Base-by-base conservation (phyloP, 2,113 vertebrate species). In the Pteropus alecto region DNA sequence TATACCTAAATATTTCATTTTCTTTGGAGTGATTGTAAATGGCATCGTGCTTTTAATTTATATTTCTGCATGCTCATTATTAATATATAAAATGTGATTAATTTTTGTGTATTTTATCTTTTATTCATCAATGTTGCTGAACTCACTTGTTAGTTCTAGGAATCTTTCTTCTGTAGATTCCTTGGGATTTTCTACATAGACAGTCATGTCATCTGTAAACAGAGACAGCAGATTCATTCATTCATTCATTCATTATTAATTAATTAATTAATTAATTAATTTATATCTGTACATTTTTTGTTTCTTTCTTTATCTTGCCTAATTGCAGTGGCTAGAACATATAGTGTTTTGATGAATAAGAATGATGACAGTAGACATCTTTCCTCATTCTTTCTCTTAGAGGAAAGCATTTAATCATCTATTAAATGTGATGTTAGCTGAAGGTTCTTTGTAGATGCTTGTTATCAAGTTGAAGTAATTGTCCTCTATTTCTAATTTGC, bases 61-160 rank as follows among this genome's bases (percentile, higher is more conserved):
- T 87, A 46, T 92, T 94, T 94, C 51, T 74, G 5, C 38, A 56
- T 90, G 15, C 68, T 94, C 56, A 82, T 74, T 70, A 65, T 77
- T 91, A 74, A n/a, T 88, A 60, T 46, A 56, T 84, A 92, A 92
- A 87, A 79, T 73, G 56, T 48, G 26, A 61, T 48, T 89, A 58
- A 76, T 85, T 95, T 88, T 93, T 95, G 22, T 82, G 26, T 78
- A 51, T 79, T 95, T 93, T 78, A 43, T 90, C 51, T 93, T 79
- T 54, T 92, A 90, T 73, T 19, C 41, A 51, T 24, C 43, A 92
- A 41, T 7, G 18, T 95, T 93, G 30, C 30, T 77, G n/a, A 86
- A 77, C 28, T 92, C 71, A 93, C 26, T 48, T 73, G 48, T 60
- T 87, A 83, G 61, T 84, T 68, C 41, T 88, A 79, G 43, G 19